These are phyloP conservation scores for Acrocephalus arundinaceus DNA, from an alignment of 2,113 vertebrate species.

Conservation along the genomic window DNA sequence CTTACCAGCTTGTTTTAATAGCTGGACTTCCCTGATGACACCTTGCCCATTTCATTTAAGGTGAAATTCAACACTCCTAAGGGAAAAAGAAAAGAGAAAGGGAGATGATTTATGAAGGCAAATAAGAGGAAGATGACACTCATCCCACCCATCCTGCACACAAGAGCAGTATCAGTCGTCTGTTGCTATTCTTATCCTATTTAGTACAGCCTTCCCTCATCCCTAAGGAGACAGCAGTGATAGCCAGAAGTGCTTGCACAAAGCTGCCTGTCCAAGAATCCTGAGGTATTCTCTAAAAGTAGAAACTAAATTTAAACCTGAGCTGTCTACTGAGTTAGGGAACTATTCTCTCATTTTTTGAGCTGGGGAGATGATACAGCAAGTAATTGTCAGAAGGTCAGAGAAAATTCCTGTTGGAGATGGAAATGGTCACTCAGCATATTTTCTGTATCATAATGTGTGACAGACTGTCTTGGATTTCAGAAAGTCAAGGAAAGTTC, in stretches of 20 bases:
- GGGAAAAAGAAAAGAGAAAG: neutral
- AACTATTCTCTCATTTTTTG: neutral
- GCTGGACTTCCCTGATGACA: neutral
- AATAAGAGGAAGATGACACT: neutral
- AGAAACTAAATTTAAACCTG: neutral
- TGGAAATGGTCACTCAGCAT: neutral
- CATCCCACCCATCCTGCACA: neutral
- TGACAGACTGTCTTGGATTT: neutral
- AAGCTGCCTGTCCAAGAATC: neutral
- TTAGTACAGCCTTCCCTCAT: neutral
- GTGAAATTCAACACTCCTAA: neutral
- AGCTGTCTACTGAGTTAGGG: neutral
- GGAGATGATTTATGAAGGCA: neutral
- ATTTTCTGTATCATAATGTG: neutral
- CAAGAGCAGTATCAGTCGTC: neutral
- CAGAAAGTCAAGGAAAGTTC: neutral
- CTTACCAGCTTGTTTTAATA: neutral
- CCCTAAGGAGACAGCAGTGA: neutral
- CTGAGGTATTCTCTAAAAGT: neutral
- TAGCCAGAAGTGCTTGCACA: neutral
- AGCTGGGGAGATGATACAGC: neutral
- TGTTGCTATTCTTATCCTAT: neutral
- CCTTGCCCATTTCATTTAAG: neutral
- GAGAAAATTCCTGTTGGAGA: neutral
- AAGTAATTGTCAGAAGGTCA: neutral